Conservation (phyloP, 2,797 vertebrate genomes). For the Gymnoscopelus microlampas region DNA sequence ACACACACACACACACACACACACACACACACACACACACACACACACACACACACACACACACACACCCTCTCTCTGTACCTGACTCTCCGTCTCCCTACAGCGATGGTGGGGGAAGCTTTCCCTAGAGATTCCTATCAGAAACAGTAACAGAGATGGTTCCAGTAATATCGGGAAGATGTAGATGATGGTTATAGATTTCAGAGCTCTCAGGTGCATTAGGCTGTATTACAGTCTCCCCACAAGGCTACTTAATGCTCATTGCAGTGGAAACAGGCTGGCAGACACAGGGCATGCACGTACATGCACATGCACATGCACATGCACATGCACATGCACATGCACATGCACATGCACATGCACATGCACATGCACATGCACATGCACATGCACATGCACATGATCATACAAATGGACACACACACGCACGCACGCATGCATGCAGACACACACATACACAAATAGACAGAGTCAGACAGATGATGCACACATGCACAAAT, state of each 20-base stretch:
- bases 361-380: constrained; percentile 20
- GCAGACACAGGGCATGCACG: constrained; percentile 35
- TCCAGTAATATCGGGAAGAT: constrained; percentile 79
- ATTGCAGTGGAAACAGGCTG: constrained; percentile 63
- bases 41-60: constrained; percentile 13
- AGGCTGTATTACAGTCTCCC: constrained; percentile 76
- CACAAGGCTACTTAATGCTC: constrained; percentile 75
- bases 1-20: constrained; percentile 7
- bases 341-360: neutral
- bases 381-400: constrained; percentile 27
- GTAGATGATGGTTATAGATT: constrained; percentile 82
- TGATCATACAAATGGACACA: neutral
- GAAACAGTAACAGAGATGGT: constrained; percentile 74
- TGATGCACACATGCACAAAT: neutral
- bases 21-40: constrained; percentile 7
- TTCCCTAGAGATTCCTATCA: constrained; percentile 78
- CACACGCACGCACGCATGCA: neutral
- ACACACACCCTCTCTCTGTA: constrained; percentile 8
- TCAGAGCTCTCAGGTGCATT: constrained; percentile 81
- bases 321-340: neutral
- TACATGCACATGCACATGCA: constrained; percentile 19
- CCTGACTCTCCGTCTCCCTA: constrained; percentile 37
- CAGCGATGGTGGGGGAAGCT: constrained; percentile 54
- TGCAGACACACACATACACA: neutral
- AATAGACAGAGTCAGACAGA: neutral